These are phyloP conservation scores for Hyaena hyaena DNA, from an alignment of 2,113 vertebrate genomes.

Conservation along the genomic window DNA sequence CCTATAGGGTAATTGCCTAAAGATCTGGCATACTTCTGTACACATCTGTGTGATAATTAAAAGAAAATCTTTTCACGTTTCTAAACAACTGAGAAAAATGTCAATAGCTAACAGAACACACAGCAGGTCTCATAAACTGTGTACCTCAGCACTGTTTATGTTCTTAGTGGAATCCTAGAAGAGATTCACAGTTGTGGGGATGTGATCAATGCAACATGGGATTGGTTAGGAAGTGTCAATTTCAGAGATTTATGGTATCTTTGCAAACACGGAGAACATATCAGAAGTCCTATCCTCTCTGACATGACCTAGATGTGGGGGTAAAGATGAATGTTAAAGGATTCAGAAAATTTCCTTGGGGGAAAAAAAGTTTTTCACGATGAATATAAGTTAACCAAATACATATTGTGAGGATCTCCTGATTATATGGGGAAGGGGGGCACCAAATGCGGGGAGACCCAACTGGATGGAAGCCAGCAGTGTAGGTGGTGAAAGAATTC, in stretches of 20 bases:
- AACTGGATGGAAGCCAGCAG: neutral
- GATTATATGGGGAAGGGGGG: neutral
- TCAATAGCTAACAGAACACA: neutral
- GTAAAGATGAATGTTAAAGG: neutral
- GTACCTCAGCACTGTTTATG: neutral
- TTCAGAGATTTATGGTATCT: neutral
- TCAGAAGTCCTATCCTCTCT: neutral
- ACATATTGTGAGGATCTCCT: neutral
- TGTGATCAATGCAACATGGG: neutral
- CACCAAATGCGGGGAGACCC: neutral
- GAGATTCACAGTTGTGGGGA: neutral
- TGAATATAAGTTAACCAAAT: neutral
- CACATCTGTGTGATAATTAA: neutral
- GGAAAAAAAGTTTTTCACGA: neutral
- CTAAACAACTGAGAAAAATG: slow-evolving; percentile 14
- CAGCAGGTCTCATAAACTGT: neutral
- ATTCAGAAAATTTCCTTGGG: neutral
- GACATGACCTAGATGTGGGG: neutral
- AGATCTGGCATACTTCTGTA: neutral
- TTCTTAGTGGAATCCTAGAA: neutral
- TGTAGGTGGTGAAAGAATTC: neutral
- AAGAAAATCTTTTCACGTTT: slow-evolving; percentile 1
- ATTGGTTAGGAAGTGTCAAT: neutral
- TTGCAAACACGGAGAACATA: neutral
- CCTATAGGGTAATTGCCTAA: slow-evolving; percentile 5